These are phyloP conservation scores for Lucilia cuprina DNA, from an alignment of 1,140 invertebrate species.

Conservation along the genomic window DNA sequence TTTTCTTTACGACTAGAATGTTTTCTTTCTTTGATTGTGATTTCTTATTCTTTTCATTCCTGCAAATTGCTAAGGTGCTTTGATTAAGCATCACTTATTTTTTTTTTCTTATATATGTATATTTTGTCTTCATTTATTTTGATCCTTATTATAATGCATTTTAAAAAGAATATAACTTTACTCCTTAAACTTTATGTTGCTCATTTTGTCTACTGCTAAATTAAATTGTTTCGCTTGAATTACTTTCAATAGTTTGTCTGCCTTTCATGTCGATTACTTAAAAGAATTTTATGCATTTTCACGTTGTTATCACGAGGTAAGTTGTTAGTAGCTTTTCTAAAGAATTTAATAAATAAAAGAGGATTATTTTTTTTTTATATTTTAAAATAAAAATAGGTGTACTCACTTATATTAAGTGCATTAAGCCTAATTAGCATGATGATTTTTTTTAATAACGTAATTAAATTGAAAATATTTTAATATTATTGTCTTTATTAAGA, in stretches of 20 bases:
- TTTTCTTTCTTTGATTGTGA: neutral
- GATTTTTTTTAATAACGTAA: no score
- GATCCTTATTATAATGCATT: slow-evolving; percentile 2
- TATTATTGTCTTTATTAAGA: no score
- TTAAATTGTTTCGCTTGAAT: slow-evolving; percentile 10
- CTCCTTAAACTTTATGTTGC: neutral
- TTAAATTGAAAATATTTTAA: no score
- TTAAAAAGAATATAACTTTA: neutral
- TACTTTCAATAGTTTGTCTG: slow-evolving; percentile 11
- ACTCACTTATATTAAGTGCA: no score
- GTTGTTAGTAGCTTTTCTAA: no score
- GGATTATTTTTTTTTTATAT: no score
- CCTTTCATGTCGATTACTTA: slow-evolving; percentile 6
- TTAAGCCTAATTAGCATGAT: no score
- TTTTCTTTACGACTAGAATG: neutral
- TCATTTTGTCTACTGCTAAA: slow-evolving; percentile 8
- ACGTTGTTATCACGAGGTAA: no score
- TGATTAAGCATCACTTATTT: neutral
- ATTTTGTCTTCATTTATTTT: neutral
- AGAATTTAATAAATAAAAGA: no score
- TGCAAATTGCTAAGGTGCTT: slow-evolving; percentile 14
- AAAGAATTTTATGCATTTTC: neutral
- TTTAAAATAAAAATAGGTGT: no score
- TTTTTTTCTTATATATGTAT: neutral
- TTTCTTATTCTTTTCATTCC: neutral